Evolutionary conservation across 2,113 vertebrate species (phyloP).

Genomic region (Ranitomeya variabilis): DNA sequence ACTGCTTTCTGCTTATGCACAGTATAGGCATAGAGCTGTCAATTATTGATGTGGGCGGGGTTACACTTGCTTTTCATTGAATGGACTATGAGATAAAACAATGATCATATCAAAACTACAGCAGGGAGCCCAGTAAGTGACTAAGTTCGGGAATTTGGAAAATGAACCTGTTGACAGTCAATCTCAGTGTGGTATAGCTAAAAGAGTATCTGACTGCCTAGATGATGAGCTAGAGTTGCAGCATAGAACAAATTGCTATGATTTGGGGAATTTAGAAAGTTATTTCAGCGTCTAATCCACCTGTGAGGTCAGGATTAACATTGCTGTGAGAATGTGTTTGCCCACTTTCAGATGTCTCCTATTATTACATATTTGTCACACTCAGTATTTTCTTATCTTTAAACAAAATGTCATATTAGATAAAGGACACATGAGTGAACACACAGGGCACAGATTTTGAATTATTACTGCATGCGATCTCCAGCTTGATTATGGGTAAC

Average conservation of each 20-base stretch:
- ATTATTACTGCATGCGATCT: not conserved
- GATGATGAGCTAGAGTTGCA: not conserved
- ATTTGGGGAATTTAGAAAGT: not conserved
- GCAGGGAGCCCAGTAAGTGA: no score
- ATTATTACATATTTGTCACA: not conserved
- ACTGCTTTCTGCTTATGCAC: no score
- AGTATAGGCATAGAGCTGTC: no score
- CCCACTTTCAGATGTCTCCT: not conserved
- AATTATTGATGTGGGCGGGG: no score
- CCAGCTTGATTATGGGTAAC: not conserved
- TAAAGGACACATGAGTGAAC: not conserved
- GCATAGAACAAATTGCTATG: not conserved
- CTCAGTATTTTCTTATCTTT: not conserved
- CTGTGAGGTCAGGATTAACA: slow-evolving; percentile 8
- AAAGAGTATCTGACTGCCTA: not conserved
- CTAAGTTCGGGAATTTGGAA: no score
- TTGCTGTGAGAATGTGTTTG: not conserved
- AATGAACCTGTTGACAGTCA: no score
- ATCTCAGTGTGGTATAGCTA: no score
- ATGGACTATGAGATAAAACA: no score
- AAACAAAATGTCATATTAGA: not conserved
- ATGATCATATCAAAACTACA: no score
- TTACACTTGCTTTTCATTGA: no score
- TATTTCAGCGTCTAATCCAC: not conserved
- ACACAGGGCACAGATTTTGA: not conserved